Percentiles rank a stretch among this genome's conserved stretches.
Evolutionary conservation across 2,113 vertebrate species (phyloP).

Genomic region (Suncus etruscus): DNA sequence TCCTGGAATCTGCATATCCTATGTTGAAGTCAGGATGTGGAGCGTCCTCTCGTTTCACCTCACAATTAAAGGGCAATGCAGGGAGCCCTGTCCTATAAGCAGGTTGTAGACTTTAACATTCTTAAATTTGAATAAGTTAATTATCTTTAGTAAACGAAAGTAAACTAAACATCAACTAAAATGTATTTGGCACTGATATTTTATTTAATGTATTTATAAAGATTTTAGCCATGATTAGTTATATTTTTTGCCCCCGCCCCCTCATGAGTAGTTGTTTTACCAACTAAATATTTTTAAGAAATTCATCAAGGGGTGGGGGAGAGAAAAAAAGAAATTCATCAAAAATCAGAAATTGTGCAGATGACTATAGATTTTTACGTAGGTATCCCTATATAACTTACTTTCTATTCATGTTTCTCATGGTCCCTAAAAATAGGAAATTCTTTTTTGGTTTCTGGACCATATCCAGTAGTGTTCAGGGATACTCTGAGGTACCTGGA

Average conservation of each 20-base stretch:
- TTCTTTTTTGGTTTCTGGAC: background rate
- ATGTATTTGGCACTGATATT: background rate
- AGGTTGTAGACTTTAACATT: background rate
- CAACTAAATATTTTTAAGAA: too few relatives aligned
- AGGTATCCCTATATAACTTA: background rate
- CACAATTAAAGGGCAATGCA: too few relatives aligned
- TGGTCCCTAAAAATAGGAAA: background rate
- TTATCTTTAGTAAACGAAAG: constrained; percentile 5
- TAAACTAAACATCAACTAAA: background rate
- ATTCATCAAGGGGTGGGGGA: too few relatives aligned
- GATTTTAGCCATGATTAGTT: background rate
- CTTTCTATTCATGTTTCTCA: background rate
- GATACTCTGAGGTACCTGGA: too few relatives aligned
- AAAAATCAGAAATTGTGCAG: constrained; percentile 15
- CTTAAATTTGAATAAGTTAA: constrained; percentile 11
- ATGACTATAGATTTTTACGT: background rate
- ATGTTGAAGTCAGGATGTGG: too few relatives aligned
- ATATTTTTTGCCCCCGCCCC: too few relatives aligned
- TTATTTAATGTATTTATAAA: background rate
- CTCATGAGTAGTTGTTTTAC: too few relatives aligned
- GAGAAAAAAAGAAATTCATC: background rate
- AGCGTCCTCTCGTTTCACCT: too few relatives aligned
- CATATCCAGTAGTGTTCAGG: too few relatives aligned
- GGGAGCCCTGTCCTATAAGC: too few relatives aligned
- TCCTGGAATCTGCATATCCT: too few relatives aligned